Evolutionary conservation across 2,113 vertebrate genomes (phyloP), one percentile per base, ranked within the genome.

Genomic region (Ranitomeya variabilis): DNA sequence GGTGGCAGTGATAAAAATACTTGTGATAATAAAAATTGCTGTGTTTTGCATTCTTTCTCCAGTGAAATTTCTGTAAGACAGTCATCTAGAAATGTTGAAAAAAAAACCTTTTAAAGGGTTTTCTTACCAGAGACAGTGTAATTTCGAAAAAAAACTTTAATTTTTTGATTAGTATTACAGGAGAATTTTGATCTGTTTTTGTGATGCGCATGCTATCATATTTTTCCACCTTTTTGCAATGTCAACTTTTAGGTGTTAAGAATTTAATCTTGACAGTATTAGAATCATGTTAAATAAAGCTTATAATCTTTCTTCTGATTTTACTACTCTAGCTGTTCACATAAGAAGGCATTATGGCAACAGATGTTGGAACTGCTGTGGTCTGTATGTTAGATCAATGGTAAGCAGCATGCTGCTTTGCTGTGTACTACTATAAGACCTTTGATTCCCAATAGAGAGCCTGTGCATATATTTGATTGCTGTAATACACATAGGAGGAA

Each of bases 311-410:
- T 76, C 71, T 74, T 74, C 16, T 52, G 45, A 76, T 18, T 76
- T 76, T 76, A 52, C 73, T 52, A 45, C 45, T 52, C 15, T 21
- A 76, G 73, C 73, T 52, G 73, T 52, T 76, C 13, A 37, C 37
- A 51, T 51, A 19, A 19, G 8, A 76, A 76, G 19, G 73, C 9
- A 76, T 76, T 76, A 76, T 76, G 18, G 37, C 18, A 52, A 52
- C 73, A 76, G 73, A 76, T 76, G 73, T 76, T 76, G 45, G 18
- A 76, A 76, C 37, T 76, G 37, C 51, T 52, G 18, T 16, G 73
- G 73, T 76, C 52, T 51, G 45, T 18, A 76, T 52, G 45, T 52
- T 21, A 76, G 37, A 76, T 76, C 73, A 51, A 18, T 52, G 52
- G 45, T 1, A 76, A 52, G 73, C 37, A 76, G 45, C 10, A 76